These are phyloP conservation scores for Sacculina carcini DNA, from an alignment of 2,888 invertebrate species.

Conservation along the genomic window DNA sequence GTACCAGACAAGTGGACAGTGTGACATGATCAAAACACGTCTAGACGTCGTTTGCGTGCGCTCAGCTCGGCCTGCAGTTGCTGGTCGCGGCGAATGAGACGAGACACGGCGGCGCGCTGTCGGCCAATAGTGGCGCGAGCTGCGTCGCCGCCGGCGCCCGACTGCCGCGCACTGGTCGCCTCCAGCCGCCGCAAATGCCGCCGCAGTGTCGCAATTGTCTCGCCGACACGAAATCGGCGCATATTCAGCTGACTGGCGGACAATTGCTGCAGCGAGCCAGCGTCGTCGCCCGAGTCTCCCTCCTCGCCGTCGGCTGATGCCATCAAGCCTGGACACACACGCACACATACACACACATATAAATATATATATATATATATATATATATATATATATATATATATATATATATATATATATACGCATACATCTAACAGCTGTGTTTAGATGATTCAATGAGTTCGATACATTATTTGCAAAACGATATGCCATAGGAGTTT, in stretches of 20 bases:
- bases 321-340: background rate
- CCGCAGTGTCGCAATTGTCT: constrained; percentile 39
- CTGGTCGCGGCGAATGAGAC: constrained; percentile 19
- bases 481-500: too few relatives aligned
- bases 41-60: background rate
- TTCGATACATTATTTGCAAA: too few relatives aligned
- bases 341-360: background rate
- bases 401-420: background rate
- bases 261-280: constrained; percentile 1
- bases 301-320: constrained; percentile 3
- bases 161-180: constrained; percentile 34
- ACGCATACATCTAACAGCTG: too few relatives aligned
- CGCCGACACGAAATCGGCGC: constrained; percentile 19
- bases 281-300: too few relatives aligned
- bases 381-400: background rate
- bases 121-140: constrained; percentile 31
- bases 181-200: constrained; percentile 36
- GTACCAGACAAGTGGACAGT: too few relatives aligned
- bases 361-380: background rate
- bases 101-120: constrained; percentile 33
- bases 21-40: constrained; percentile 2
- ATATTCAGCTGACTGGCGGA: constrained; percentile 15
- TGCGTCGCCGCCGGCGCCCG: constrained; percentile 28
- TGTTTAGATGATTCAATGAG: too few relatives aligned
- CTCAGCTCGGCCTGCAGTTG: constrained; percentile 1